Conservation (phyloP, 2,888 invertebrate genomes). For the Lacanobia wlatinum region DNA sequence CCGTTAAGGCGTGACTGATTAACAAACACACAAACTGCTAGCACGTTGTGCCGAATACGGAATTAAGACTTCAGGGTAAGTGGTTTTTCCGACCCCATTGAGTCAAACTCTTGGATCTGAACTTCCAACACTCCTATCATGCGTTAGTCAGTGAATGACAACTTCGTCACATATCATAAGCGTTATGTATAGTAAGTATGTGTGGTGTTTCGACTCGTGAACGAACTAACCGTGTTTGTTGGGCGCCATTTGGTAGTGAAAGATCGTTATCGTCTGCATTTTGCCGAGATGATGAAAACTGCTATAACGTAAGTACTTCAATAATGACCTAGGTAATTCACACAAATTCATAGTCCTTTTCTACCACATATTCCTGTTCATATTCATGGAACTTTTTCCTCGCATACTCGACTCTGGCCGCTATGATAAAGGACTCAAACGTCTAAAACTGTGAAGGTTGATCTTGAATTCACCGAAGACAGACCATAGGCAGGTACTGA, state of each 20-base stretch:
- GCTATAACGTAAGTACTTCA: background rate
- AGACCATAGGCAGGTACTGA: too few relatives aligned
- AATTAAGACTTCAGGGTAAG: background rate
- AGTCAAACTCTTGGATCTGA: background rate
- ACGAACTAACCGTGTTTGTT: background rate
- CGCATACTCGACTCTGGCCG: background rate
- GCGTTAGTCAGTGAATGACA: background rate
- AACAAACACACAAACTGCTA: background rate
- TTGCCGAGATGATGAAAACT: background rate
- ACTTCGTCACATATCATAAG: slow-evolving; percentile 7
- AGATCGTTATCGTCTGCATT: background rate
- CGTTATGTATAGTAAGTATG: background rate
- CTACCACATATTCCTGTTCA: too few relatives aligned
- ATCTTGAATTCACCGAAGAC: background rate
- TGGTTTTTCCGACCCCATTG: slow-evolving; percentile 14
- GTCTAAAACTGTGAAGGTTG: too few relatives aligned
- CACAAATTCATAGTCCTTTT: too few relatives aligned
- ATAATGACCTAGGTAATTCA: too few relatives aligned
- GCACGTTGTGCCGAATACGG: background rate
- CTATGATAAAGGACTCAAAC: background rate
- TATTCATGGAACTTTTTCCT: too few relatives aligned
- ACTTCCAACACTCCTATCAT: background rate
- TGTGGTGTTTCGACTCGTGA: background rate
- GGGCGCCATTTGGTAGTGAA: background rate
- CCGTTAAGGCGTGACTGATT: too few relatives aligned